Evolutionary conservation across 2,797 vertebrate genomes (phyloP).

Genomic region (Huso huso): DNA sequence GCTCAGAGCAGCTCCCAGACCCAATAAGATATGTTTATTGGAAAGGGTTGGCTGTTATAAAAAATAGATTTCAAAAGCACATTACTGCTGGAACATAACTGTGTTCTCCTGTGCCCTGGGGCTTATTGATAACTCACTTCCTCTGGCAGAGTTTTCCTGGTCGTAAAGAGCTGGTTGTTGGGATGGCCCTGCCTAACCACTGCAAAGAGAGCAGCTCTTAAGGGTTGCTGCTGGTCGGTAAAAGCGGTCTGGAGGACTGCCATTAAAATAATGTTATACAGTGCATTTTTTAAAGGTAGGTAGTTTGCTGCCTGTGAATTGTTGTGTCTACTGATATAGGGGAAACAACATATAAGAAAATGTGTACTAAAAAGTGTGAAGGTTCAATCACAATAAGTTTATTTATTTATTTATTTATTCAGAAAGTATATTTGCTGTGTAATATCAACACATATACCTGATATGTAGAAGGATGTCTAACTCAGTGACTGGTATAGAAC

Average conservation of each 20-base stretch:
- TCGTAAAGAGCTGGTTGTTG: background rate
- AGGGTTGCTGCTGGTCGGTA: background rate
- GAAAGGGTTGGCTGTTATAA: background rate
- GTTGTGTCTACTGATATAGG: too few species aligned
- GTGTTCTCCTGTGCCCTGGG: background rate
- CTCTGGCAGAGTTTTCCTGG: background rate
- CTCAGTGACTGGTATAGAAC: background rate
- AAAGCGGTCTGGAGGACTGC: too few species aligned
- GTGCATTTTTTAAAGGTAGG: too few species aligned
- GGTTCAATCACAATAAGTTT: too few species aligned
- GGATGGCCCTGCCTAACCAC: background rate
- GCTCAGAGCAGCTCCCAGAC: background rate
- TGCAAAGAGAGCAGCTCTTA: background rate
- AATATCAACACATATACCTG: too few species aligned
- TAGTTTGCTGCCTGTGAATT: too few species aligned
- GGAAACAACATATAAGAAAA: too few species aligned
- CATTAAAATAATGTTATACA: too few species aligned
- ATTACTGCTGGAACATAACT: background rate
- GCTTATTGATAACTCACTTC: slow-evolving; percentile 2
- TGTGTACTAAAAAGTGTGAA: too few species aligned
- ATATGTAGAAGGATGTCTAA: too few species aligned
- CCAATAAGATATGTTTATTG: slow-evolving; percentile 4
- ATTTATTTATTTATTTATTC: too few species aligned
- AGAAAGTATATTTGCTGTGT: too few species aligned
- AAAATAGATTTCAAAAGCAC: slow-evolving; percentile 2